Evolutionary conservation across 2,888 invertebrate species (phyloP).

Genomic region (Scaptomyza flava): DNA sequence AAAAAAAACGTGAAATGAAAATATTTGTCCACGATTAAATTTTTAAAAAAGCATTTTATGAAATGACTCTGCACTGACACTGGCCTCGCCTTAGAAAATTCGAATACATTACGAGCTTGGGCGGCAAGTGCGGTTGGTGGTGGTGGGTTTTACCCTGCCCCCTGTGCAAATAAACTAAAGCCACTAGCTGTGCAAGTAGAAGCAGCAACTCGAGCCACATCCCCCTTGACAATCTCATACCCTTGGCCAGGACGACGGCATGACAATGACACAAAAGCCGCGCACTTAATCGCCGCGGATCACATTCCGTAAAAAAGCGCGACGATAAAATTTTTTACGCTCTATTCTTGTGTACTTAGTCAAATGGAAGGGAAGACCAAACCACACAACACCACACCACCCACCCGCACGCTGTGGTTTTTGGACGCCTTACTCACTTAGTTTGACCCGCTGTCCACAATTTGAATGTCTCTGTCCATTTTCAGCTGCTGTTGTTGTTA

Average conservation of each 20-base stretch:
- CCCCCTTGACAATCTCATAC: slow-evolving; percentile 26
- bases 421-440: slow-evolving; percentile 34
- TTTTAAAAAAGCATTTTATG: slow-evolving; percentile 75
- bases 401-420: slow-evolving; percentile 28
- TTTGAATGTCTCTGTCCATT: slow-evolving; percentile 61
- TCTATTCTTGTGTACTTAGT: slow-evolving; percentile 78
- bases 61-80: slow-evolving; percentile 74
- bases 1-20: slow-evolving; percentile 67
- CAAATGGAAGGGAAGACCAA: slow-evolving; percentile 63
- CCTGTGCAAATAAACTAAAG: slow-evolving; percentile 65
- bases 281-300: slow-evolving; percentile 82
- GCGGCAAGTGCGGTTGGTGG: slow-evolving; percentile 37
- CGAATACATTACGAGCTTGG: slow-evolving; percentile 72
- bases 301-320: slow-evolving; percentile 82
- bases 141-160: slow-evolving; percentile 39
- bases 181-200: slow-evolving; percentile 19
- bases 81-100: slow-evolving; percentile 80
- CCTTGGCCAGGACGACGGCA: slow-evolving; percentile 64
- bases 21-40: slow-evolving; percentile 82
- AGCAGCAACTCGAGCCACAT: slow-evolving; percentile 31
- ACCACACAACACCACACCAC: slow-evolving; percentile 1
- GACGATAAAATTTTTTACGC: slow-evolving; percentile 78
- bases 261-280: slow-evolving; percentile 82
- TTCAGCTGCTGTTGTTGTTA: slow-evolving; percentile 20
- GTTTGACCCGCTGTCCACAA: slow-evolving; percentile 57